Conservation (phyloP, 2,113 vertebrate genomes). For the Astatoreochromis straeleni region DNA sequence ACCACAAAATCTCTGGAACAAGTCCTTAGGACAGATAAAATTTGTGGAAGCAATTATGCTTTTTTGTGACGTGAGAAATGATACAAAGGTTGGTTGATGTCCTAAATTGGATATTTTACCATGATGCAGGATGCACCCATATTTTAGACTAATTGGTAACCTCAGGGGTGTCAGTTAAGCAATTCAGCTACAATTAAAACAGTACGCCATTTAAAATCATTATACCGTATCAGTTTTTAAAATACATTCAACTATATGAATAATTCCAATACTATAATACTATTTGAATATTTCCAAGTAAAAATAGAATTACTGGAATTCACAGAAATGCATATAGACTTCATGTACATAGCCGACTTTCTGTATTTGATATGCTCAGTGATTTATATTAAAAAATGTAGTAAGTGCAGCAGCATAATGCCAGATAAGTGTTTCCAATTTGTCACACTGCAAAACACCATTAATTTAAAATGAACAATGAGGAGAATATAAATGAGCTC, state of each 20-base stretch:
- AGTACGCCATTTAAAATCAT: not conserved
- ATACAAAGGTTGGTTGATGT: not conserved
- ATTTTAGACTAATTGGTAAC: not conserved
- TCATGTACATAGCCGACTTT: not conserved
- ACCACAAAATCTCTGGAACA: not conserved
- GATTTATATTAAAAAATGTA: not conserved
- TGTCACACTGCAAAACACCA: not conserved
- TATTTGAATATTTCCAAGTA: not conserved
- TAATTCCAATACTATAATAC: not conserved
- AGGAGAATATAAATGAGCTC: not conserved
- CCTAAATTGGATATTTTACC: not conserved
- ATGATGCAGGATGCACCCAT: not conserved
- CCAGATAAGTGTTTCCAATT: not conserved
- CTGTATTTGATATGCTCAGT: not conserved
- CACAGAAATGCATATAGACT: not conserved
- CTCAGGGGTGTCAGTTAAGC: not conserved
- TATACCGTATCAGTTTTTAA: not conserved
- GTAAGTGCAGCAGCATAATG: not conserved
- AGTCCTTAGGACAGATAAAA: too few relatives aligned
- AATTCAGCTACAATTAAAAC: not conserved
- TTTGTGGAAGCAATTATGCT: not conserved
- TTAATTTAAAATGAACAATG: not conserved
- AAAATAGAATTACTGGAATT: not conserved
- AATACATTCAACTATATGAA: not conserved
- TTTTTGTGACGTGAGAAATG: not conserved